A percentile compares a stretch with the other conserved stretches of the same genome.
These are phyloP conservation scores for Poecile montanus DNA, from an alignment of 2,797 vertebrate species.

Conservation along the genomic window DNA sequence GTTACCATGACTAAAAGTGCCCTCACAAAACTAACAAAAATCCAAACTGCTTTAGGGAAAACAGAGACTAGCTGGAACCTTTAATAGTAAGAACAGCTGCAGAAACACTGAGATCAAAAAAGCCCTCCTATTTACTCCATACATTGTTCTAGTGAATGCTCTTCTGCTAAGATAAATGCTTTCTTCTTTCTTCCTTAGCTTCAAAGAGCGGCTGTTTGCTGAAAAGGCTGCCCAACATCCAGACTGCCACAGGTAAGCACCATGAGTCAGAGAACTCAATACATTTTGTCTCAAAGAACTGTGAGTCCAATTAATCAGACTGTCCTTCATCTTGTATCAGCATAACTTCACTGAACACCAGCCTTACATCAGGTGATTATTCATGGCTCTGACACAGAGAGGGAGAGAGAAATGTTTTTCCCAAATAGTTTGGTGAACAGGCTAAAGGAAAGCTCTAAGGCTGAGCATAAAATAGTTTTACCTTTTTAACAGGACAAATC, in stretches of 20 bases:
- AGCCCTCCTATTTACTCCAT: neutral
- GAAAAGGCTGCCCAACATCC: neutral
- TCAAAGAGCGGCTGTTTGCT: conserved; percentile 20
- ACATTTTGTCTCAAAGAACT: neutral
- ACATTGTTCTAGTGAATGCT: conserved; percentile 2
- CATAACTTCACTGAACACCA: neutral
- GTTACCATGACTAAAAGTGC: neutral
- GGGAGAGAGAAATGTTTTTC: neutral
- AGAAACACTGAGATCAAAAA: neutral
- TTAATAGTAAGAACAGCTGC: conserved; percentile 1
- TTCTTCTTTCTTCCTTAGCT: neutral
- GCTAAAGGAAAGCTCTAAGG: neutral
- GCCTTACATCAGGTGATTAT: neutral
- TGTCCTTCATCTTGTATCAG: neutral
- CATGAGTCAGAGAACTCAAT: neutral
- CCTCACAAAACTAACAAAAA: neutral
- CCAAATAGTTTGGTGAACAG: neutral
- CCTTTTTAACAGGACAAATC: neutral
- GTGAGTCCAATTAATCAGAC: neutral
- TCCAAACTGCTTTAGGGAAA: neutral
- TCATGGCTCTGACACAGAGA: neutral
- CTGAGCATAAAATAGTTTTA: neutral
- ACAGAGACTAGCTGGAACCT: neutral
- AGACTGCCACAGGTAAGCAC: neutral
- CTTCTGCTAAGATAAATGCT: neutral